Evolutionary conservation across 1,140 invertebrate species (phyloP).

Genomic region (Telenomus remus): DNA sequence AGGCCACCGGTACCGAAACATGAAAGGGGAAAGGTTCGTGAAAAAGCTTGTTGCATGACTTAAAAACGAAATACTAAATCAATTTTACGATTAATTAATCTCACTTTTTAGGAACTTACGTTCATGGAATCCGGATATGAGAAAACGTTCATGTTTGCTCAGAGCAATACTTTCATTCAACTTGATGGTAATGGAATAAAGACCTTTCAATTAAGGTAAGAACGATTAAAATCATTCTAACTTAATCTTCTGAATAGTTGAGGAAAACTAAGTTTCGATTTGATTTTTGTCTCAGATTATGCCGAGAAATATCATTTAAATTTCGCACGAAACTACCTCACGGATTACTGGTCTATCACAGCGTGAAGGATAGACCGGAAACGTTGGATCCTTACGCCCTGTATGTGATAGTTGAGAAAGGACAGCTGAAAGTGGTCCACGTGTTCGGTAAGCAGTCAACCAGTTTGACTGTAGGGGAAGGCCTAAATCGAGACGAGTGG

Average conservation of each 20-base stretch:
- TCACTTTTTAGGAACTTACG: conserved; percentile 79
- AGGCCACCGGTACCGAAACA: conserved; percentile 81
- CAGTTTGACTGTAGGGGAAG: conserved; percentile 89
- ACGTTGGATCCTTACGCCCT: conserved; percentile 87
- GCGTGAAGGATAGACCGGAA: conserved; percentile 86
- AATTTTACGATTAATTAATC: conserved; percentile 4
- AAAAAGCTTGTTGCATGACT: conserved; percentile 10
- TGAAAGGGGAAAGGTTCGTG: conserved; percentile 78
- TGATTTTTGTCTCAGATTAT: conserved; percentile 79
- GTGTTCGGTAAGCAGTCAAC: conserved; percentile 90
- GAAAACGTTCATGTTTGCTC: conserved; percentile 89
- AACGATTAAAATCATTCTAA: conserved; percentile 40
- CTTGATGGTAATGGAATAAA: conserved; percentile 89
- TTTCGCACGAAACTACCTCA: conserved; percentile 90
- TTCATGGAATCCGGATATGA: conserved; percentile 88
- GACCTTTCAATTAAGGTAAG: conserved; percentile 87
- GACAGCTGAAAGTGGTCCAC: conserved; percentile 91
- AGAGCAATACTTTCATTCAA: conserved; percentile 91
- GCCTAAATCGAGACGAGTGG: conserved; percentile 91
- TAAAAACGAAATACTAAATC: not conserved
- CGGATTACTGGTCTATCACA: conserved; percentile 90
- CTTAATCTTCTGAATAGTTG: conserved; percentile 5
- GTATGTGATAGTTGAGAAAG: conserved; percentile 92
- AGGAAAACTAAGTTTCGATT: not conserved
- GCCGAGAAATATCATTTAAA: conserved; percentile 90